Percentiles rank a stretch among this genome's conserved stretches.
phyloP scores from a whole-genome alignment of 2,888 invertebrate genomes.

The Andrena chrysosceles region DNA sequence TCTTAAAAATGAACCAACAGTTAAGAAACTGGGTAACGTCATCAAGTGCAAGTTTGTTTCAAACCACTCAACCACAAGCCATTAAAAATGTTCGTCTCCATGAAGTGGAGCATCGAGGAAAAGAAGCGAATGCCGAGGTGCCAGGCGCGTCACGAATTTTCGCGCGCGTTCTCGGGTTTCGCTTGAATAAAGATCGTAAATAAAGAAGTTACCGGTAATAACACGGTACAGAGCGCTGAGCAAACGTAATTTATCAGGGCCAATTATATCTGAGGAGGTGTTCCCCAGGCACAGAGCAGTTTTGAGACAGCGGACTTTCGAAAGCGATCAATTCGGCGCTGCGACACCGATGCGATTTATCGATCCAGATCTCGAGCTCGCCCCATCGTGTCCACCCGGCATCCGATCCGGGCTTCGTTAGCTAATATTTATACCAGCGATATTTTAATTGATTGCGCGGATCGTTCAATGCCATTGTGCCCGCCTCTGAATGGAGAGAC shows the following conservation, averaged over 20 bases:
- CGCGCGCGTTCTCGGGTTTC: background rate
- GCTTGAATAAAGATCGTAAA: constrained; percentile 53
- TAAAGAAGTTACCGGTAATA: constrained; percentile 60
- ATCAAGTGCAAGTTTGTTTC: too few relatives aligned
- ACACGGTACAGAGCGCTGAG: constrained; percentile 29
- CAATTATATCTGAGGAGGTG: constrained; percentile 56
- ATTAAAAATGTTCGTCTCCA: background rate
- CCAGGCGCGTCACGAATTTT: too few relatives aligned
- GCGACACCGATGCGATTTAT: constrained; percentile 24
- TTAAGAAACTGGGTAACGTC: too few relatives aligned
- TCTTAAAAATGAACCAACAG: too few relatives aligned
- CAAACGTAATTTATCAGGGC: constrained; percentile 60
- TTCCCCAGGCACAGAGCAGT: constrained; percentile 8
- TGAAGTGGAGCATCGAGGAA: background rate
- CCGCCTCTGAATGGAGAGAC: constrained; percentile 33
- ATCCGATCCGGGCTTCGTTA: constrained; percentile 43
- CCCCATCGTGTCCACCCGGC: background rate
- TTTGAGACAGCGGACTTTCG: constrained; percentile 50
- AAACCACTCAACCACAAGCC: too few relatives aligned
- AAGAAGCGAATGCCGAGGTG: background rate
- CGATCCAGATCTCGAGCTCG: constrained; percentile 29
- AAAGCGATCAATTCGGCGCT: constrained; percentile 57
- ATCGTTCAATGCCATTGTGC: constrained; percentile 54
- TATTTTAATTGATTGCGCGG: constrained; percentile 60
- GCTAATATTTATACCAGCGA: constrained; percentile 58